A percentile compares a stretch with the other conserved stretches of the same genome.
Evolutionary conservation across 2,113 vertebrate species (phyloP).

Genomic region (Myotis yumanensis): DNA sequence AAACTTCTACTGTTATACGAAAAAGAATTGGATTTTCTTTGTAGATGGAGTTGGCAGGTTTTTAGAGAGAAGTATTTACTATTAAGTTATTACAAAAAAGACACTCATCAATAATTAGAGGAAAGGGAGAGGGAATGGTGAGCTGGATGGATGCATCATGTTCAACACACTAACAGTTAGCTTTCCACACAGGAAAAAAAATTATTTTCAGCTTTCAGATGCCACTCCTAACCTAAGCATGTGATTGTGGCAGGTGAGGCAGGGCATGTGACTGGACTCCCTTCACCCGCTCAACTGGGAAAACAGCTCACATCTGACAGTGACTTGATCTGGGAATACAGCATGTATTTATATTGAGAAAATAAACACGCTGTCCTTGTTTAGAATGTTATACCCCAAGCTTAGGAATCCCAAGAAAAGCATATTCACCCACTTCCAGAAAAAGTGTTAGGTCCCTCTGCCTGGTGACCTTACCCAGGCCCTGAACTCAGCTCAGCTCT

Average conservation of each 20-base stretch:
- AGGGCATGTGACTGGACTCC: neutral
- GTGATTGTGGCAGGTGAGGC: neutral
- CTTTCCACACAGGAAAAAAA: neutral
- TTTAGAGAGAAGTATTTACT: neutral
- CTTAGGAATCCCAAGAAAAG: constrained; percentile 14
- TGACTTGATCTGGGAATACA: neutral
- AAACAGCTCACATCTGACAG: neutral
- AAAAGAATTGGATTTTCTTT: neutral
- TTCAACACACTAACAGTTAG: neutral
- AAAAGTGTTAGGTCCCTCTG: neutral
- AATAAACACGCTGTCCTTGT: neutral
- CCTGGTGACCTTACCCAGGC: neutral
- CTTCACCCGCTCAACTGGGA: neutral
- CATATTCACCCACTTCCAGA: neutral
- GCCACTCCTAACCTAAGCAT: neutral
- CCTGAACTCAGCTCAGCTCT: neutral
- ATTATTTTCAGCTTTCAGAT: neutral
- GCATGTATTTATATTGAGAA: neutral
- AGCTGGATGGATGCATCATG: neutral
- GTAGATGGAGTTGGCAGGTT: neutral
- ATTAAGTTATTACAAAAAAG: neutral
- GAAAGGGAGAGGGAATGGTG: neutral
- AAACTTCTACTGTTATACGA: neutral
- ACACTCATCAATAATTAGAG: neutral
- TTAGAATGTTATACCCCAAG: constrained; percentile 7